Base-by-base conservation (phyloP, 2,888 invertebrate genomes). In the Mesochorus sp. region DNA sequence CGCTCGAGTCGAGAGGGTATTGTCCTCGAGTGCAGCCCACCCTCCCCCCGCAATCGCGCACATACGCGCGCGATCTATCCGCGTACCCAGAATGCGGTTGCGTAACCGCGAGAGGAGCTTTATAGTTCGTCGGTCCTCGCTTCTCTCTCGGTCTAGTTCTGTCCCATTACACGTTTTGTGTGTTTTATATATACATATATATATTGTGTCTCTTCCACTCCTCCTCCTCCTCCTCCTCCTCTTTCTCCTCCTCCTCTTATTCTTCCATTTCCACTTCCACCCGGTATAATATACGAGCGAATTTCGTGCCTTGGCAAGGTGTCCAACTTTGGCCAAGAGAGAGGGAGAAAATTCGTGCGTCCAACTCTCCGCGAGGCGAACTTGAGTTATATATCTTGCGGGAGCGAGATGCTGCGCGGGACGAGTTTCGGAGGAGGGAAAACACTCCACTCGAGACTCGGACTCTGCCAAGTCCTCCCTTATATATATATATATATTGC, bases 281-380 rank as follows among this genome's bases (percentile, higher is more conserved):
- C 53, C 57, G 53, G 28, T 74, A 70, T 72, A 74, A 81, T 70
- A 28, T 80, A 79, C 72, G 67, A 62, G 55, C n/a, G 62, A 47
- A 53, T 57, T 82, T 80, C 79, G 77, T 77, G 79, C 49, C 72
- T 79, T 83, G 83, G 81, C 83, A 82, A 79, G 76, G 67, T 81
- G 79, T 81, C 79, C 83, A 77, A 70, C 57, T 80, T 47, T 24
- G 34, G 31, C 34, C 55, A 49, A 57, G 28, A 39, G 12, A 47
- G 39, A 26, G 51, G 44, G 57, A 26, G 28, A 70, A 47, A 57
- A 59, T 66, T 57, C 39, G 66, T 67, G 53, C 59, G 66, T 70
- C 71, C 61, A 76, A 80, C 80, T 74, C 74, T n/a, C n/a, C n/a
- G n/a, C 12, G 17, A 53, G 57, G 53, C 72, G 79, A 80, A 75